phyloP scores from a whole-genome alignment of 37 sponge, comb jelly and placozoan species.

The Haliclona indistincta region DNA sequence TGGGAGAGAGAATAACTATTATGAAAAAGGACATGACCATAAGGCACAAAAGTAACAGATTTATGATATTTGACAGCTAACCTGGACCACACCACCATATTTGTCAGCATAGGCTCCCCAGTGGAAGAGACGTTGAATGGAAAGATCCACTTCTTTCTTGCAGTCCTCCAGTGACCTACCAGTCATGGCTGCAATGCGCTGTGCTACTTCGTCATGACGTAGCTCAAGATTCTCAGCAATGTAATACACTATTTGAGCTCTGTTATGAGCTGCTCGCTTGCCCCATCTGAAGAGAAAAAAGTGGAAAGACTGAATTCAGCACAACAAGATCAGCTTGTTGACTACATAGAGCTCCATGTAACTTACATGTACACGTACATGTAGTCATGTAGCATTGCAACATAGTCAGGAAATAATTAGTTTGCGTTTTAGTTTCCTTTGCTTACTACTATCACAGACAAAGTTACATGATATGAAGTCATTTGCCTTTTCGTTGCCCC shows the following conservation, averaged over 20 bases:
- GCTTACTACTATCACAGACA: too few relatives aligned
- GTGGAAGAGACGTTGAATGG: slow-evolving; percentile 92
- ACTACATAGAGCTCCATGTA: too few relatives aligned
- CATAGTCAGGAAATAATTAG: too few relatives aligned
- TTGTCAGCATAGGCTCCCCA: slow-evolving; percentile 99
- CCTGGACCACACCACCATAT: slow-evolving; percentile 92
- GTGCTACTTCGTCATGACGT: slow-evolving; percentile 78
- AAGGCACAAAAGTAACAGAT: neutral
- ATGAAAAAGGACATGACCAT: neutral
- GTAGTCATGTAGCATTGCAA: too few relatives aligned
- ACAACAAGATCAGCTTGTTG: neutral
- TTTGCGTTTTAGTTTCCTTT: too few relatives aligned
- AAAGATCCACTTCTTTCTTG: slow-evolving; percentile 80
- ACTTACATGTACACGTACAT: too few relatives aligned
- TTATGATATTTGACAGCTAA: slow-evolving; percentile 6
- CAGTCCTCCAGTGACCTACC: slow-evolving; percentile 46
- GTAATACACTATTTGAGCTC: slow-evolving; percentile 98
- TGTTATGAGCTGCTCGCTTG: slow-evolving; percentile 95
- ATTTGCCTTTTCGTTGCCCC: too few relatives aligned
- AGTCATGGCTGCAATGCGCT: slow-evolving; percentile 56
- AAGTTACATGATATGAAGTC: neutral
- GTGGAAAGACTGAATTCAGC: neutral
- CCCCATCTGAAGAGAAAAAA: slow-evolving; percentile 71
- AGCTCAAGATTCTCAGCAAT: slow-evolving; percentile 97
- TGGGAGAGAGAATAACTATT: slow-evolving; percentile 1